A percentile compares a stretch with the other conserved stretches of the same genome.
Conservation (phyloP, 35 echinoderm and acorn worm genomes). For the Apostichopus japonicus region DNA sequence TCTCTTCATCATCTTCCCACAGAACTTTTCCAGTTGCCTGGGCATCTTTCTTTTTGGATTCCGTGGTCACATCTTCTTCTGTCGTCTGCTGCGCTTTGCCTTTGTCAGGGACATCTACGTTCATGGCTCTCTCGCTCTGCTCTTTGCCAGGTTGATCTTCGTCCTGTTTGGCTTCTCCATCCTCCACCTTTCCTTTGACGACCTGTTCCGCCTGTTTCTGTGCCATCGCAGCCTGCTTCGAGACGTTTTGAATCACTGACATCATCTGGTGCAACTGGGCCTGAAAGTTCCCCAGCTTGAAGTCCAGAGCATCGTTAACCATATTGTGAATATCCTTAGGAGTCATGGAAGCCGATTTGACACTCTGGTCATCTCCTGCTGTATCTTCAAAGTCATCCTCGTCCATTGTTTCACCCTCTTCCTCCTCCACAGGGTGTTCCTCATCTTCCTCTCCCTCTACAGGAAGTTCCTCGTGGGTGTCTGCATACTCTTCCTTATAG, state of each 20-base stretch:
- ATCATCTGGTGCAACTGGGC: constrained; percentile 36
- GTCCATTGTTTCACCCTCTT: neutral
- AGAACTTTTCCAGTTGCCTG: neutral
- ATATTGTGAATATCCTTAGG: neutral
- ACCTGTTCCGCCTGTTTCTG: neutral
- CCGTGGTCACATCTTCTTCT: neutral
- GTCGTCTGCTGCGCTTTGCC: neutral
- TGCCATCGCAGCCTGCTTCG: neutral
- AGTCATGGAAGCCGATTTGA: neutral
- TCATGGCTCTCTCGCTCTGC: neutral
- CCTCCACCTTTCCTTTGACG: neutral
- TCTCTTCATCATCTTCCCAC: neutral
- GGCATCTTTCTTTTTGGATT: neutral
- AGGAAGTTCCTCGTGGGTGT: neutral
- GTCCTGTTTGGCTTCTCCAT: neutral
- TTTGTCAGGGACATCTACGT: neutral
- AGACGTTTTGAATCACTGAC: constrained; percentile 18
- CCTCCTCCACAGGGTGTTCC: neutral
- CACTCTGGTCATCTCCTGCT: neutral
- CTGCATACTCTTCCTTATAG: neutral
- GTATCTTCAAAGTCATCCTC: neutral
- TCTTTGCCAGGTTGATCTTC: neutral
- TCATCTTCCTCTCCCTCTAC: neutral
- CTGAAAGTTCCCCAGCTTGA: constrained; percentile 11
- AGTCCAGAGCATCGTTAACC: neutral